Percentiles rank a stretch among this genome's conserved stretches.
These are phyloP conservation scores for Oscheius onirici DNA, from an alignment of 2,888 invertebrate species.

Conservation along the genomic window DNA sequence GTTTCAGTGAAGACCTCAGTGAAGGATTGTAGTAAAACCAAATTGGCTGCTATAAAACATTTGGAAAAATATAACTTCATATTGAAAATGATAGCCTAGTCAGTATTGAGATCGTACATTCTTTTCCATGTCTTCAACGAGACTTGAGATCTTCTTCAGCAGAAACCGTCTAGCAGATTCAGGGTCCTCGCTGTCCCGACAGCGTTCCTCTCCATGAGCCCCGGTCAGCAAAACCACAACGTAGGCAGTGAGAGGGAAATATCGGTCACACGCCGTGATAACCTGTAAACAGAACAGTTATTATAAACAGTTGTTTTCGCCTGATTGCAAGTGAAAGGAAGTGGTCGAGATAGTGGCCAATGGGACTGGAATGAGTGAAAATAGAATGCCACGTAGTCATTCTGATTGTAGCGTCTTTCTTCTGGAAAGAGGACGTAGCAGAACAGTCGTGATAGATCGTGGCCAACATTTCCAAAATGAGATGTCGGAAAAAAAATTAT, in stretches of 20 bases:
- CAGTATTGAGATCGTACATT: too few relatives aligned
- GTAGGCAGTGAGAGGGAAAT: background rate
- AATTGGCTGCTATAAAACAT: too few relatives aligned
- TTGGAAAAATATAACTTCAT: too few relatives aligned
- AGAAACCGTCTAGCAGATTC: background rate
- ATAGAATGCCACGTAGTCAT: background rate
- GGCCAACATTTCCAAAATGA: background rate
- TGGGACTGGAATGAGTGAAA: background rate
- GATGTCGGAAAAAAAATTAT: background rate
- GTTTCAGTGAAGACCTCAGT: too few relatives aligned
- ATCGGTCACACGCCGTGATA: background rate
- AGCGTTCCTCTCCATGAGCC: background rate
- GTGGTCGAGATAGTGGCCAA: background rate
- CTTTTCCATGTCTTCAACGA: background rate
- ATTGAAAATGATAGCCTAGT: background rate
- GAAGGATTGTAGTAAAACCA: too few relatives aligned
- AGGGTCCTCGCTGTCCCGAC: background rate
- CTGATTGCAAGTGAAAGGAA: background rate
- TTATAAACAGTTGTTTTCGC: background rate
- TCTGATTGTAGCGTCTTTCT: background rate
- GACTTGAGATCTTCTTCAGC: background rate
- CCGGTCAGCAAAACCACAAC: background rate
- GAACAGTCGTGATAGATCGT: background rate
- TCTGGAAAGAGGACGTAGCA: slow-evolving; percentile 1
- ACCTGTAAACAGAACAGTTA: background rate